phyloP scores from a whole-genome alignment of 2,888 invertebrate genomes.

The Phania funesta region DNA sequence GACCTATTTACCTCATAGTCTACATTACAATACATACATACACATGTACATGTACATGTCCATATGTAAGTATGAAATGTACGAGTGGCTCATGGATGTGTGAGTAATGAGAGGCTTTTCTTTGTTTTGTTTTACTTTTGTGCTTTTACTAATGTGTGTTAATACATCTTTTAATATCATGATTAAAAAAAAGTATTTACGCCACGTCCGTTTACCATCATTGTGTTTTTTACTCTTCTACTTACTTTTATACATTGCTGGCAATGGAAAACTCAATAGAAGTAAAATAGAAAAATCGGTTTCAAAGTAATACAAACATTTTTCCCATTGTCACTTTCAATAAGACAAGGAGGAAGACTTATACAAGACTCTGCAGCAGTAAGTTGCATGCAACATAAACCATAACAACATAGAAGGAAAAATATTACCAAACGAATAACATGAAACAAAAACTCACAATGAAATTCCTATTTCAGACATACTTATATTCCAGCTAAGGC shows the following conservation, averaged over 20 bases:
- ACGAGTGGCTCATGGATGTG: not conserved
- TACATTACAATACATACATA: conserved; percentile 36
- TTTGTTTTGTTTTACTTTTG: conserved; percentile 17
- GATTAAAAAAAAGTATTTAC: not conserved
- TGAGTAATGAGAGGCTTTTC: conserved; percentile 44
- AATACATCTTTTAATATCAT: conserved; percentile 50
- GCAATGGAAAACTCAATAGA: conserved; percentile 24
- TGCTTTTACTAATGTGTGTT: conserved; percentile 47
- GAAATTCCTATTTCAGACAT: conserved; percentile 30
- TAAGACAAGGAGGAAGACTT: conserved; percentile 50
- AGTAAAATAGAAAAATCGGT: conserved; percentile 1
- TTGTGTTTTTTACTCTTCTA: not conserved
- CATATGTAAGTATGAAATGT: not conserved
- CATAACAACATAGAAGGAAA: conserved; percentile 3
- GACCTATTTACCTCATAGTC: conserved; percentile 62
- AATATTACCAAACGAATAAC: conserved; percentile 8
- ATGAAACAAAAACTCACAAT: not conserved
- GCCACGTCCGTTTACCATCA: conserved; percentile 41
- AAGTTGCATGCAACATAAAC: conserved; percentile 40
- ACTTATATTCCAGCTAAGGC: conserved; percentile 6
- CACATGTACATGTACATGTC: not conserved
- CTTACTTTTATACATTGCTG: too few species aligned
- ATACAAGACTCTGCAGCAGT: not conserved
- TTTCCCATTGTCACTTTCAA: conserved; percentile 67
- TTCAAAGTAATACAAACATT: conserved; percentile 49